These are phyloP conservation scores for Julus scanicus DNA, from an alignment of 2,888 invertebrate species.

Conservation along the genomic window DNA sequence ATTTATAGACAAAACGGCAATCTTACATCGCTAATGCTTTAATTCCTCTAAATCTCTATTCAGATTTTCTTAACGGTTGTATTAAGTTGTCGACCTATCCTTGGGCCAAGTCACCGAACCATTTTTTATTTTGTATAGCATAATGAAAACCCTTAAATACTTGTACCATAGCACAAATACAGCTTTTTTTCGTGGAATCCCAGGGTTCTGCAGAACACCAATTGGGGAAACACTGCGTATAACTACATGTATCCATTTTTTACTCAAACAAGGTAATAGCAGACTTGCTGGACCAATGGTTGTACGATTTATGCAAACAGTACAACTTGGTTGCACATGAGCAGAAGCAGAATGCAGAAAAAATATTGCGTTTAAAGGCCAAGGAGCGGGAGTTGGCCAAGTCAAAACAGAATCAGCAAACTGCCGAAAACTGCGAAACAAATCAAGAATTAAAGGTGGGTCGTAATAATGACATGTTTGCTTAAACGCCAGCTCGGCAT, in stretches of 20 bases:
- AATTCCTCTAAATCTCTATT: too few species aligned
- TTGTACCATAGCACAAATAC: not conserved
- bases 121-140: too few species aligned
- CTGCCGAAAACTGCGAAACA: not conserved
- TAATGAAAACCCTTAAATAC: too few species aligned
- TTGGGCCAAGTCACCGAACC: too few species aligned
- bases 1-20: too few species aligned
- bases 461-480: not conserved
- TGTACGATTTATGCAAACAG: constrained; percentile 49
- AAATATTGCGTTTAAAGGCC: not conserved
- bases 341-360: constrained; percentile 48
- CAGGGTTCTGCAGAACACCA: too few species aligned
- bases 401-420: not conserved
- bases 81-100: too few species aligned
- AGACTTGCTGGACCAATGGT: constrained; percentile 46
- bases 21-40: too few species aligned
- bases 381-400: constrained; percentile 46
- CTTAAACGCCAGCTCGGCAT: too few species aligned
- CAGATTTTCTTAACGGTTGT: too few species aligned
- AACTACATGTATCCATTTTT: not conserved
- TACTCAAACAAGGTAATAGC: constrained; percentile 15
- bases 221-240: too few species aligned
- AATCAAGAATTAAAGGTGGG: not conserved
- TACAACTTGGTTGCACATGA: constrained; percentile 38
- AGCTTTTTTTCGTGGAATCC: too few species aligned